Base-by-base conservation (phyloP, 2,113 vertebrate species). In the Cynoglossus semilaevis region DNA sequence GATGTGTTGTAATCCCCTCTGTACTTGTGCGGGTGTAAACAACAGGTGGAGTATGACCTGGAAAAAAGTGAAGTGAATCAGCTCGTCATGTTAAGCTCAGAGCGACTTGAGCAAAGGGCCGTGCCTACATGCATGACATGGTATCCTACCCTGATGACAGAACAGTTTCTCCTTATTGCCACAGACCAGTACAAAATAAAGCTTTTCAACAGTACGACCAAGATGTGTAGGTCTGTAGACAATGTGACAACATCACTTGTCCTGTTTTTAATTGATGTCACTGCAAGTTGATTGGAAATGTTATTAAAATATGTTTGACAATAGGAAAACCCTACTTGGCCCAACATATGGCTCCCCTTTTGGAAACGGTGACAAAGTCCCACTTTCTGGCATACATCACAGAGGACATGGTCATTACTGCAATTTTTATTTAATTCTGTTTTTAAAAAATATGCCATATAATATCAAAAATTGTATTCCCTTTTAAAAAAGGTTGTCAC, bases 31-130 rank as follows among this genome's bases (percentile, higher is more conserved):
- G 22, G 41, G 14, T 58, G 47, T 63, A 15, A 36, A 34, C 16
- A 58, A 74, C 67, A 99, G 97, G 91, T 98, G 54, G 96, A 99
- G 70, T 99, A 98, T 2, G 90, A 96, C 70, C 88, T 99, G 58
- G 64, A 55, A 11, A 87, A 77, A 62, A 93, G 92, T 67, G 64
- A 45, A 4, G 82, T 84, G 58, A 86, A 91, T 52, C 44, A 84
- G 18, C 73, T 98, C 72, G 74, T 86, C 12, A 83, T 97, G 15
- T 61, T 91, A 56, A 90, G 88, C 51, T 88, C 85, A 1, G 83
- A 91, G 22, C 82, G 84, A 0, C 77, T 95, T 0, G 95, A 97
- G 77, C 95, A 98, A 82, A 87, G 34, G 1, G 91, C 84, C 0
- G 64, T 92, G 42, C 95, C 97, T 0, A 86, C 72, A 35, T 96